These are phyloP conservation scores for Spilogale gracilis DNA, from an alignment of 2,113 vertebrate genomes.

Conservation along the genomic window DNA sequence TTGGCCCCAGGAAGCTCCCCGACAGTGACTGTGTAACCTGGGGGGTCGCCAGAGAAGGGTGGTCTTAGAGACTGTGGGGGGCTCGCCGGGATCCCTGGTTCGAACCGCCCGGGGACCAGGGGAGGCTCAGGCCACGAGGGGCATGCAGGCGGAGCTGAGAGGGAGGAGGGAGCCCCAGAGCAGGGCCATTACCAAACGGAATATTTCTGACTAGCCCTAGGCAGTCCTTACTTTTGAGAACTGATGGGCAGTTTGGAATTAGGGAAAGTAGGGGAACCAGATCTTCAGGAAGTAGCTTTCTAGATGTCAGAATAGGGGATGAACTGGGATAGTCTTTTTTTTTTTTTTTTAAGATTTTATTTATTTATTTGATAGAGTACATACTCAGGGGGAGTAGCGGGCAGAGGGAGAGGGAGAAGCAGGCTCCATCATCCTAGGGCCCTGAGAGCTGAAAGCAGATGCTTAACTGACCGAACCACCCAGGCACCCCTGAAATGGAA, in stretches of 20 bases:
- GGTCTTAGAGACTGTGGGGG: background rate
- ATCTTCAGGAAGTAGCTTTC: conserved; percentile 2
- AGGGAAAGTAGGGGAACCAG: background rate
- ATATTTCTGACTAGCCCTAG: background rate
- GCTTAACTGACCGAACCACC: background rate
- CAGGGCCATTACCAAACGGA: background rate
- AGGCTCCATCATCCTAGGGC: background rate
- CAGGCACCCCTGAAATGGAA: background rate
- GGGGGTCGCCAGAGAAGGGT: background rate
- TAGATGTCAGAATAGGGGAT: background rate
- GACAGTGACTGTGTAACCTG: background rate
- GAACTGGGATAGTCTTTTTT: background rate
- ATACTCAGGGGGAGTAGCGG: background rate
- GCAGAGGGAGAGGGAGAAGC: background rate
- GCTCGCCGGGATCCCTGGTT: background rate
- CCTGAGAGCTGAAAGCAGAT: background rate
- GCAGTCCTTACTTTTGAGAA: background rate
- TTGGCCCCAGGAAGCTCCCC: background rate
- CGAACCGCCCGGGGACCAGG: background rate
- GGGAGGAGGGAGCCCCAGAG: background rate
- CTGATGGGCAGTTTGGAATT: background rate
- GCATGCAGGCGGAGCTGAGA: background rate
- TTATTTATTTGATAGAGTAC: background rate
- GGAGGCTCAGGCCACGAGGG: background rate
- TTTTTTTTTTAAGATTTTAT: background rate